Conservation (phyloP, 2,888 invertebrate species). For the Anthophora plumipes region DNA sequence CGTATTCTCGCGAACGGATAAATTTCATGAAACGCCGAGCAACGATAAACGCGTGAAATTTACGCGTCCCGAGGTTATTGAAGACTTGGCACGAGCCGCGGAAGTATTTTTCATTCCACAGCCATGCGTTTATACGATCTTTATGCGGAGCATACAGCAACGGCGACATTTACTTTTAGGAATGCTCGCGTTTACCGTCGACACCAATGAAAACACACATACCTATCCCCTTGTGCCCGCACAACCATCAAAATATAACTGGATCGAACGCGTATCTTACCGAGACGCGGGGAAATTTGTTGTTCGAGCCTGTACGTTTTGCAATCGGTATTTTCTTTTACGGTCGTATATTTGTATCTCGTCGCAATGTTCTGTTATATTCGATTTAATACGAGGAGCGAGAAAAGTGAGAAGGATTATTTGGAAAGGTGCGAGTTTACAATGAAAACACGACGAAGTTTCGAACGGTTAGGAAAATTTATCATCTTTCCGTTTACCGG, state of each 20-base stretch:
- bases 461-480: background rate
- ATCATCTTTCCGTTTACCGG: too few species aligned
- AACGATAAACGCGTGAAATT: conserved; percentile 63
- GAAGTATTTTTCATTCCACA: conserved; percentile 63
- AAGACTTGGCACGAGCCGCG: conserved; percentile 61
- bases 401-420: background rate
- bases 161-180: conserved; percentile 64
- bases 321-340: background rate
- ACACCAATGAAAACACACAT: conserved; percentile 54
- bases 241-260: conserved; percentile 25
- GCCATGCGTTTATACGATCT: conserved; percentile 58
- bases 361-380: background rate
- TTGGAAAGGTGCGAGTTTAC: background rate
- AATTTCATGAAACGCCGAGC: conserved; percentile 48
- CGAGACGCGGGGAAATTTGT: conserved; percentile 30
- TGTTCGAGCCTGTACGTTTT: background rate
- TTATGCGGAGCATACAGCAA: conserved; percentile 53
- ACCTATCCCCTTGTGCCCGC: conserved; percentile 4
- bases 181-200: conserved; percentile 56
- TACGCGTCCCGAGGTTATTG: conserved; percentile 56
- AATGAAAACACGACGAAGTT: background rate
- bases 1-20: conserved; percentile 37
- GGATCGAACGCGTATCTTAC: conserved; percentile 23
- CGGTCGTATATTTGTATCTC: background rate
- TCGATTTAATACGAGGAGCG: background rate